These are phyloP conservation scores for Deroplatys truncata DNA, from an alignment of 2,888 invertebrate genomes.

Conservation along the genomic window DNA sequence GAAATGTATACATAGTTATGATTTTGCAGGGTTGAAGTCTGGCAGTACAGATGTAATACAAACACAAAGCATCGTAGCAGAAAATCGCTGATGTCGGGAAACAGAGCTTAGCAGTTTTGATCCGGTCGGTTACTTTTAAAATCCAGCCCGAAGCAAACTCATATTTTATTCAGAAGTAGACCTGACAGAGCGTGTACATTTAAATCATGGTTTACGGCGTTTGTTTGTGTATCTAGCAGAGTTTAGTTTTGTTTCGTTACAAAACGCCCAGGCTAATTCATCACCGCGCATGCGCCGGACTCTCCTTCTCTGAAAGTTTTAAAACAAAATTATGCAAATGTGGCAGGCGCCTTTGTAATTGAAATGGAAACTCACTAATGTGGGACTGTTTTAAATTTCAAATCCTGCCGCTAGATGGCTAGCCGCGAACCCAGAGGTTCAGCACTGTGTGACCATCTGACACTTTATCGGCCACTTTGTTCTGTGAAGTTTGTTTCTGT, in stretches of 20 bases:
- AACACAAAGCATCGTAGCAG: background rate
- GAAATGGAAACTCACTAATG: background rate
- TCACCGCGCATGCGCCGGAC: background rate
- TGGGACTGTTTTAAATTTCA: background rate
- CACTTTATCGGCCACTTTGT: background rate
- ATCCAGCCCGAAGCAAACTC: background rate
- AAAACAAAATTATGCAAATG: background rate
- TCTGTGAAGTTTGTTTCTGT: background rate
- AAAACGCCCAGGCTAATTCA: background rate
- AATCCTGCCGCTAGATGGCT: background rate
- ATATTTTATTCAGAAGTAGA: background rate
- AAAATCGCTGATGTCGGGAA: background rate
- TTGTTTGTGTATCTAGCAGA: background rate
- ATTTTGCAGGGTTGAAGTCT: no score
- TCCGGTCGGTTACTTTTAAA: background rate
- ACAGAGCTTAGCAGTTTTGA: background rate
- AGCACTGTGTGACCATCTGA: background rate
- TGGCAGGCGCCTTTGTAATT: background rate
- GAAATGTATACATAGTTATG: no score
- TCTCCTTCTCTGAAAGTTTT: background rate
- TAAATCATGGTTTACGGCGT: background rate
- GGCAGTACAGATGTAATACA: background rate
- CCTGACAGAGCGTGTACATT: background rate
- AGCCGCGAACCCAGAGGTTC: background rate
- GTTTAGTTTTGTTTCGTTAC: background rate